Conservation (phyloP, 2,888 invertebrate species). For the Bibio marci region DNA sequence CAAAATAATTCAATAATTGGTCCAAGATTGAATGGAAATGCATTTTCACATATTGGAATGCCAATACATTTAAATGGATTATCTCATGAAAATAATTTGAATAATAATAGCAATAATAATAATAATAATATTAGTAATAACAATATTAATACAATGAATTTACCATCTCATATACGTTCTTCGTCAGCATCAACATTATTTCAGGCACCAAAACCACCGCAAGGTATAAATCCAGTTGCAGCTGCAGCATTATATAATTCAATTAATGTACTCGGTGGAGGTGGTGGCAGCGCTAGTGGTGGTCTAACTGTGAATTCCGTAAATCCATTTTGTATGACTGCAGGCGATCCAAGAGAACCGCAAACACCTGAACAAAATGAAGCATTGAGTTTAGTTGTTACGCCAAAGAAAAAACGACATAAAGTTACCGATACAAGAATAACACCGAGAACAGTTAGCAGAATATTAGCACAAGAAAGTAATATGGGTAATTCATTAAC, state of each 20-base stretch:
- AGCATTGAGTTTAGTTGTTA: slow-evolving; percentile 85
- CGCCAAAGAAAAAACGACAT: slow-evolving; percentile 90
- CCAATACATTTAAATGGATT: slow-evolving; percentile 30
- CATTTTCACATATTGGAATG: slow-evolving; percentile 34
- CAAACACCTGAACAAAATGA: slow-evolving; percentile 77
- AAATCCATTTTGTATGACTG: slow-evolving; percentile 41
- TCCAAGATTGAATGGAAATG: slow-evolving; percentile 40
- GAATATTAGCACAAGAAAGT: slow-evolving; percentile 69
- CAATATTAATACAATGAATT: slow-evolving; percentile 39
- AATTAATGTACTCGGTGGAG: slow-evolving; percentile 33
- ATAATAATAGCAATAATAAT: slow-evolving; percentile 12
- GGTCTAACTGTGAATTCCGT: slow-evolving; percentile 28
- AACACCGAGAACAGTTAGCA: slow-evolving; percentile 76
- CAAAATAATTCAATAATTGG: slow-evolving; percentile 21
- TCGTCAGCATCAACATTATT: slow-evolving; percentile 59
- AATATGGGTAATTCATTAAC: slow-evolving; percentile 38
- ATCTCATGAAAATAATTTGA: slow-evolving; percentile 12
- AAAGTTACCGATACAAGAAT: slow-evolving; percentile 93
- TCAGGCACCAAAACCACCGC: slow-evolving; percentile 67
- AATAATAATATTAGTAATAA: slow-evolving; percentile 25
- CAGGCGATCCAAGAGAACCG: slow-evolving; percentile 31
- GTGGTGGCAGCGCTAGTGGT: slow-evolving; percentile 23
- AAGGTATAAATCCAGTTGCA: slow-evolving; percentile 35
- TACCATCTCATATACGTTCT: slow-evolving; percentile 46
- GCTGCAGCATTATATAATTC: slow-evolving; percentile 46